Base-by-base conservation (phyloP, 2,888 invertebrate genomes). In the Beris chalybata region DNA sequence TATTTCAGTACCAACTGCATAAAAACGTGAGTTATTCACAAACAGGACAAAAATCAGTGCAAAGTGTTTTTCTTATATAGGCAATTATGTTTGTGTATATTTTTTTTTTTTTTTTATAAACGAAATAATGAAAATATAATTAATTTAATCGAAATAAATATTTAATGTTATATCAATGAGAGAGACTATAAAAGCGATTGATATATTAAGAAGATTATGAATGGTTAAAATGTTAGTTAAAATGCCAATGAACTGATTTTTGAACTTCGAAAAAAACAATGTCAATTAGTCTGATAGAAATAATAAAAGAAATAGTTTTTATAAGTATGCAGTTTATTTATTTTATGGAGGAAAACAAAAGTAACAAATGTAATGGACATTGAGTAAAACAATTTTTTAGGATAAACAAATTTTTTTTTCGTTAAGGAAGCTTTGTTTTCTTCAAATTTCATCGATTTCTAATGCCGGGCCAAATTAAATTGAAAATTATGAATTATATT, bases 401-500 rank as follows among this genome's bases (percentile, higher is more conserved):
- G 38, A 38, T 38, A 38, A 38, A 38, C 7, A 7, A n/a, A 2
- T 38, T 3, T 38, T 38, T 9, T 38, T 38, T 38, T 38, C 38
- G 5, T 38, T 38, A 38, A 9, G 38, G 38, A 38, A 57, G 68
- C 68, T 72, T 38, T 32, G 61, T 61, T 61, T 22, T 61, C 61
- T 72, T 70, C 71, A 72, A 74, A 75, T 73, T 74, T 73, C 75
- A 76, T 76, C 73, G 76, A 76, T 76, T 76, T 77, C 76, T 75
- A 73, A 73, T 74, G 69, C 74, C 73, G 73, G 73, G 73, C 73
- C 72, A 72, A 72, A 22, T 58, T 47, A 63, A 54, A 22, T 67
- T 57, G 22, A 3, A 22, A 22, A 22, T 22, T 22, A 22, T 22
- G 22, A 56, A 67, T 66, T 57, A 56, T 53, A 31, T 47, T 61